Base-by-base conservation (phyloP, 2,888 invertebrate genomes). In the Elegia similella region DNA sequence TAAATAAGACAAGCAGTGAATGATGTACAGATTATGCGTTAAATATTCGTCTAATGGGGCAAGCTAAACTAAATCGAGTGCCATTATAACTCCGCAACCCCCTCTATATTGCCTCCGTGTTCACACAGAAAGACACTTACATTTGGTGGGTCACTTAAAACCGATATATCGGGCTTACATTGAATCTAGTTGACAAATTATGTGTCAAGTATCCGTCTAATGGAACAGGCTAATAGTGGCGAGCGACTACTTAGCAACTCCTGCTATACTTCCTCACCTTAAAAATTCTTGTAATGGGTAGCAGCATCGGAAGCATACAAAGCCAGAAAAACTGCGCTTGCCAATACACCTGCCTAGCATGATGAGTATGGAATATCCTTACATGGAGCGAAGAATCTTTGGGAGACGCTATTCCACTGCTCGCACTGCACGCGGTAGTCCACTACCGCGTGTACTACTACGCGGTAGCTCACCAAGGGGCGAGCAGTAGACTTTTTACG, bases 31-130 rank as follows among this genome's bases (percentile, higher is more conserved):
- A 48, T 48, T 56, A 59, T 47, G 57, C 57, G 23, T 34, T 54
- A 64, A 62, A 53, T 59, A 62, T 62, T 64, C 59, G 48, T 48
- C 63, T 68, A 69, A 73, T 73, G 70, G 64, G 72, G 65, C 64
- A 52, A 59, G 55, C 64, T 68, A 62, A 70, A 72, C 70, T 66
- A 59, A 68, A 68, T 66, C 69, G 73, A 58, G 68, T 69, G 71
- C 66, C 65, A 65, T 72, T 75, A 76, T 76, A 78, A 67, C 76
- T 72, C 64, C 60, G 13, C 60, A 73, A 75, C 70, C 73, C 70
- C 68, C 68, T 61, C 67, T 55, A 57, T 53, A 53, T 29, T 47
- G 23, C 32, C 47, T 38, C 57, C 59, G 55, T 54, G 55, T 59
- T 52, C 53, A 15, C 47, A 2, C 13, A 12, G n/a, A 55, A 8